phyloP scores from a whole-genome alignment of 2,797 vertebrate genomes.

The Distichodus sexfasciatus region DNA sequence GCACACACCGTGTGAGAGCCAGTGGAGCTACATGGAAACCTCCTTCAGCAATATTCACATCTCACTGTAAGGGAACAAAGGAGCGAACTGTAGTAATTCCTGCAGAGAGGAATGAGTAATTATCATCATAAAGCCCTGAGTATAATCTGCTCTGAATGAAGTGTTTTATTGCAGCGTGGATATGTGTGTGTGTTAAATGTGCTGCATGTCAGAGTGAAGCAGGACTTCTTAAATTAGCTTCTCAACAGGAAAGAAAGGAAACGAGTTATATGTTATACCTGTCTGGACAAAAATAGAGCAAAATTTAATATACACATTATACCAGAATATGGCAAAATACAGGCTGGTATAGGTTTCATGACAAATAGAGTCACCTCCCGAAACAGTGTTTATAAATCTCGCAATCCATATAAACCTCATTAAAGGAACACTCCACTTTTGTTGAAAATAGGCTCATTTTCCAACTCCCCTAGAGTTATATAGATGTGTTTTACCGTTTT shows the following conservation, averaged over 20 bases:
- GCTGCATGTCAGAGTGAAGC: conserved; percentile 62
- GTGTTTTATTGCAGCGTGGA: conserved; percentile 68
- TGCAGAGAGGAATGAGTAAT: conserved; percentile 65
- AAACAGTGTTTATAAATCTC: too few species aligned
- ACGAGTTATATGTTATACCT: neutral
- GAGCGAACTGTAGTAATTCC: conserved; percentile 45
- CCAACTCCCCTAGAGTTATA: too few species aligned
- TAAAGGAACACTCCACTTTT: too few species aligned
- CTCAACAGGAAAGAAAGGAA: conserved; percentile 35
- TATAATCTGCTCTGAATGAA: conserved; percentile 73
- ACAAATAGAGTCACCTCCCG: too few species aligned
- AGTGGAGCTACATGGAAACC: conserved; percentile 4
- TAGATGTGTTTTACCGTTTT: too few species aligned
- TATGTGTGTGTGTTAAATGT: conserved; percentile 64
- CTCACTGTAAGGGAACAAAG: conserved; percentile 27
- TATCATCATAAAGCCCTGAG: conserved; percentile 67
- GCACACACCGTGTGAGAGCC: too few species aligned
- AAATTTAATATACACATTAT: neutral
- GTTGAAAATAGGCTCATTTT: too few species aligned
- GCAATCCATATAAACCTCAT: too few species aligned
- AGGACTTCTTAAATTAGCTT: conserved; percentile 64
- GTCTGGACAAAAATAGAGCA: neutral
- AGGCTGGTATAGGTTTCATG: too few species aligned
- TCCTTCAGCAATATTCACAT: conserved; percentile 27
- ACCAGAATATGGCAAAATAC: too few species aligned